A percentile compares a stretch with the other conserved stretches of the same genome.
Evolutionary conservation across 2,797 vertebrate species (phyloP).

Genomic region (Threskiornis aethiopicus): DNA sequence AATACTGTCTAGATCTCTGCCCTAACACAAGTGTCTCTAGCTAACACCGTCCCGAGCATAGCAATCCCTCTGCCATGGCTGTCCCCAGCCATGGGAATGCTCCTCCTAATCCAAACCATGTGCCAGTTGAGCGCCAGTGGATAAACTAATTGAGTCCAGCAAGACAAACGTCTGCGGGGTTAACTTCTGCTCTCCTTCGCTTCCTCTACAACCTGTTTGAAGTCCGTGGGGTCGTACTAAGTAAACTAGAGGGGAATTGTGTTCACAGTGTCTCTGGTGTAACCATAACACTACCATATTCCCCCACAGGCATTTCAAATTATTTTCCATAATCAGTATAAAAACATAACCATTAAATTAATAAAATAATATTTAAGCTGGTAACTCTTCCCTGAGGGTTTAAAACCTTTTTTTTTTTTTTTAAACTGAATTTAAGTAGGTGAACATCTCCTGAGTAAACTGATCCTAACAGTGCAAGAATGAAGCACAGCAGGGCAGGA

Average conservation of each 20-base stretch:
- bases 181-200: not conserved
- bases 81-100: not conserved
- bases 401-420: not conserved
- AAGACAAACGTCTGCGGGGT: not conserved
- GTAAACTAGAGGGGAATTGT: not conserved
- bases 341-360: not conserved
- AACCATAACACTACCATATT: not conserved
- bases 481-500: not conserved
- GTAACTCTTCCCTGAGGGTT: not conserved
- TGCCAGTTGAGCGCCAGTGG: not conserved
- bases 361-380: not conserved
- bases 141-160: not conserved
- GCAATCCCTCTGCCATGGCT: not conserved
- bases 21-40: not conserved
- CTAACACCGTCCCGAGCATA: not conserved
- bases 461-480: not conserved
- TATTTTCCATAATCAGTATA: not conserved
- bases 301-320: not conserved
- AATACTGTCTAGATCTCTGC: not conserved
- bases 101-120: not conserved
- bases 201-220: not conserved
- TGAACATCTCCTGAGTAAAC: not conserved
- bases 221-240: fast-evolving
- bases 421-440: not conserved
- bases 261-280: not conserved